phyloP scores from a whole-genome alignment of 2,797 vertebrate species.

The Hoplostethus mediterraneus region DNA sequence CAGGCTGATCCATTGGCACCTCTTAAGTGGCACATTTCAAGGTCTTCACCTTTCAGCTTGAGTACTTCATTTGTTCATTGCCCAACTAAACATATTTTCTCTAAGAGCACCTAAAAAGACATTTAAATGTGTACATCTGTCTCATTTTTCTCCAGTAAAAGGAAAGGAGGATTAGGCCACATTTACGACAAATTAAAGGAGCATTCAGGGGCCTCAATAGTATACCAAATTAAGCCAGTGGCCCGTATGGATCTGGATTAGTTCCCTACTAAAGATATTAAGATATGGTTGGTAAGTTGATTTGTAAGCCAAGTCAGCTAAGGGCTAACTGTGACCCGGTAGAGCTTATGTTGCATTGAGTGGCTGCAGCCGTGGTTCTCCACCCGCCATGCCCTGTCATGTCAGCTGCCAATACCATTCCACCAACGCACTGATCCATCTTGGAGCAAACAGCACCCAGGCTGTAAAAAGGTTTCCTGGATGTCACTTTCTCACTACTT shows the following conservation, averaged over 20 bases:
- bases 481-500: constrained; percentile 2
- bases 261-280: neutral
- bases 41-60: too few relatives aligned
- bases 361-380: constrained; percentile 39
- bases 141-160: neutral
- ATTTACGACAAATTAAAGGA: too few relatives aligned
- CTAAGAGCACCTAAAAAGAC: too few relatives aligned
- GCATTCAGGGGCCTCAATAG: neutral
- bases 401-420: constrained; percentile 54
- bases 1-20: too few relatives aligned
- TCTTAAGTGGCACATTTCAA: too few relatives aligned
- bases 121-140: too few relatives aligned
- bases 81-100: too few relatives aligned
- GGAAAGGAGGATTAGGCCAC: too few relatives aligned
- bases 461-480: constrained; percentile 33
- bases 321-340: constrained; percentile 25
- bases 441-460: constrained; percentile 38
- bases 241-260: neutral
- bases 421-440: constrained; percentile 46
- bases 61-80: too few relatives aligned
- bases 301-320: constrained; percentile 7
- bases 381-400: constrained; percentile 40
- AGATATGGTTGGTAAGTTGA: neutral
- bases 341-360: constrained; percentile 10
- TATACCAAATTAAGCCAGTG: neutral